Base-by-base conservation (phyloP, 2,888 invertebrate genomes). In the Scelioninae gen. 2 region DNA sequence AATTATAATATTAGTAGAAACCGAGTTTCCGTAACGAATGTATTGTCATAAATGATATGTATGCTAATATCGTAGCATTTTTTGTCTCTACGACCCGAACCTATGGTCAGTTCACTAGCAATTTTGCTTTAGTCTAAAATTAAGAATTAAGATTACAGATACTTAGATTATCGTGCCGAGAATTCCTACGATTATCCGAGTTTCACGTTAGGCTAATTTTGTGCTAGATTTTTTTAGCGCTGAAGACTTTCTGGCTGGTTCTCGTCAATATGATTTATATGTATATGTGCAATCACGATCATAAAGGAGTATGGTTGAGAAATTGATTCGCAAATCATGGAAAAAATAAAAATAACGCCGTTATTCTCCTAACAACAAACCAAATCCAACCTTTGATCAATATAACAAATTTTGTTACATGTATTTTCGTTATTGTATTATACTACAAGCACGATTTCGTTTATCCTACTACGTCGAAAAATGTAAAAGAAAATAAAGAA, bases 31-130 rank as follows among this genome's bases (percentile, higher is more conserved):
- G 81, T 81, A 84, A 84, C 84, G 84, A 77, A 64, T 78, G 84
- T 86, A 86, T 86, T 86, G 86, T 86, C 85, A 83, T 83, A 85
- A 86, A 86, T 86, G 86, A 86, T 86, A 86, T 86, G 86, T 86
- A 81, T 82, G 81, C 85, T 84, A 85, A 84, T 84, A 83, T 83
- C 80, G 78, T 81, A 80, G 78, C 77, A 78, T 46, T 78, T 80
- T 77, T 41, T 76, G 70, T 58, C 77, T 75, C 79, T 78, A 78
- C 69, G 55, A 74, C 48, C 79, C 80, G 78, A 77, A 60, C 79
- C 73, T 76, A 73, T 46, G 77, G 79, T 78, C 79, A 79, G 79
- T 75, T 61, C 33, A 75, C 73, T 80, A 84, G 83, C 81, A 82
- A 81, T 81, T 81, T 69, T 79, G 77, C 77, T 76, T 76, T 70